Evolutionary conservation across 2,888 invertebrate genomes (phyloP).

Genomic region (Heliconius sara): DNA sequence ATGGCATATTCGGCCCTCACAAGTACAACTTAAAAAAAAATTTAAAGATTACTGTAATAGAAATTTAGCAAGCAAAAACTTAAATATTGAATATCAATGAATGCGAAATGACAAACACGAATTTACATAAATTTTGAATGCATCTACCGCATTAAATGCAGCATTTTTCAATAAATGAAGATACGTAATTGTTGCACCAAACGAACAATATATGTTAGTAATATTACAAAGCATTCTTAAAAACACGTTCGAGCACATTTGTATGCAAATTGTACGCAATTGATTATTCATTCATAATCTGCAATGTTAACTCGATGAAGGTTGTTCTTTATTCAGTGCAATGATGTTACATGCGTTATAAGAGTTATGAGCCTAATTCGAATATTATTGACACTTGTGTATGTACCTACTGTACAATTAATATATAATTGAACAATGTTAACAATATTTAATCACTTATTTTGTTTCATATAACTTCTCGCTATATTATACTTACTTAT

Average conservation of each 20-base stretch:
- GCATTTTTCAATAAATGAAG: no score
- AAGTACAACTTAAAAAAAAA: no score
- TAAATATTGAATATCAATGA: no score
- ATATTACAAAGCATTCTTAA: slow-evolving; percentile 6
- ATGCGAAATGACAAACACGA: no score
- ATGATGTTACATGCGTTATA: slow-evolving; percentile 8
- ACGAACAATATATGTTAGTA: no score
- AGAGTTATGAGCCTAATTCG: neutral
- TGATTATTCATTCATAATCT: slow-evolving; percentile 31
- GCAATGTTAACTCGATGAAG: slow-evolving; percentile 29
- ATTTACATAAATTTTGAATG: no score
- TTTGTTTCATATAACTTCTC: neutral
- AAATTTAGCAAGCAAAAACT: no score
- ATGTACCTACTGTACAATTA: neutral
- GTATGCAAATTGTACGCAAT: slow-evolving; percentile 21
- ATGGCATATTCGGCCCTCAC: no score
- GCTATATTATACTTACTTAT: neutral
- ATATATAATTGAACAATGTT: neutral
- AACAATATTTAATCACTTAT: neutral
- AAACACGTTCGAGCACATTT: slow-evolving; percentile 15
- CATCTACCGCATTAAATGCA: no score
- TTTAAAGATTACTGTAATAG: no score
- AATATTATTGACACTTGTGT: neutral
- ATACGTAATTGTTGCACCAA: no score
- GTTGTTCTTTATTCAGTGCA: slow-evolving; percentile 32